Evolutionary conservation across 1,140 invertebrate species (phyloP).

Genomic region (Magallana angulata): DNA sequence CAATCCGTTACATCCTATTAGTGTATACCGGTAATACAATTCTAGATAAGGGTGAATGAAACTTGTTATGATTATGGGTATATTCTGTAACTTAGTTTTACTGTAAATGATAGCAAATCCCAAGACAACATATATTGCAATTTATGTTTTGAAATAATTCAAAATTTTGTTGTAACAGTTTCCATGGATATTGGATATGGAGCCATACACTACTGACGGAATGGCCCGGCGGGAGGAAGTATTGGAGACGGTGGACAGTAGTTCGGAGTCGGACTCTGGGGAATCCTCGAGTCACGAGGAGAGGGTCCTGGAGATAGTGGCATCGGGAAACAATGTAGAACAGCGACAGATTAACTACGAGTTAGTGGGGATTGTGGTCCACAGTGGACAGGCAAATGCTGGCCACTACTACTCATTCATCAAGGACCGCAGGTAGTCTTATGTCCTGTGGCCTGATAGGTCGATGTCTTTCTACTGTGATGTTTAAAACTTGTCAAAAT

Average conservation of each 20-base stretch:
- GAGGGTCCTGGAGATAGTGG: conserved; percentile 51
- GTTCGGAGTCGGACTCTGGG: conserved; percentile 50
- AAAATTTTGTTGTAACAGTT: conserved; percentile 83
- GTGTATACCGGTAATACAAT: no score
- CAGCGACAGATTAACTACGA: conserved; percentile 89
- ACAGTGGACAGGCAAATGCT: conserved; percentile 97
- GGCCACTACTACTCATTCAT: conserved; percentile 99
- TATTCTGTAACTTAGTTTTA: no score
- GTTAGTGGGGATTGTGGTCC: conserved; percentile 97
- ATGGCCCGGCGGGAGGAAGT: conserved; percentile 83
- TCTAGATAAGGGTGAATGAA: no score
- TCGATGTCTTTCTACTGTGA: no score
- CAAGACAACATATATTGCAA: no score
- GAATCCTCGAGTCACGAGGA: conserved; percentile 45
- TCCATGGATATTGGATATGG: conserved; percentile 97
- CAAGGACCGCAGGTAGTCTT: conserved; percentile 71
- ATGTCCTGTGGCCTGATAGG: no score
- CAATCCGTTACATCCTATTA: no score
- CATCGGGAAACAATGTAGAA: conserved; percentile 57
- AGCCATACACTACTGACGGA: conserved; percentile 97
- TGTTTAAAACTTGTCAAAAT: no score
- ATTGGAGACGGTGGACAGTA: conserved; percentile 59
- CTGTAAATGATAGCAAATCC: no score
- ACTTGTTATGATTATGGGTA: no score
- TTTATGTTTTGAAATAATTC: neutral